Conservation (phyloP, 2,797 vertebrate genomes). For the Microctenopoma lineatum region DNA sequence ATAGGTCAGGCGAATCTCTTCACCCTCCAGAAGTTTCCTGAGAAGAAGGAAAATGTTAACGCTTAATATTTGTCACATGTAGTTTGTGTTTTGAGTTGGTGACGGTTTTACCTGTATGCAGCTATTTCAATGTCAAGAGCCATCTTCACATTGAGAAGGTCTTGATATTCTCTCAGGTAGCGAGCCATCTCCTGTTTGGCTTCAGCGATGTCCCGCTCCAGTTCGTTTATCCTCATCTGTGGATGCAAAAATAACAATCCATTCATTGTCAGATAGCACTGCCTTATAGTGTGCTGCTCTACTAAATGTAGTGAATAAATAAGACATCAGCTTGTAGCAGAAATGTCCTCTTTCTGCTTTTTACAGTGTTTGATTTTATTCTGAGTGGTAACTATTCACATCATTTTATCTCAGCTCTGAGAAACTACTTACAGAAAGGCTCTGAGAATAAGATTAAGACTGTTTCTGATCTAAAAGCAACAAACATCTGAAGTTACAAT, state of each 20-base stretch:
- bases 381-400: neutral
- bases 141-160: constrained; percentile 89
- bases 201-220: constrained; percentile 85
- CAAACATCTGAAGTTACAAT: neutral
- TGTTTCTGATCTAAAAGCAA: neutral
- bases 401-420: no score
- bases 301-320: neutral
- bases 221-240: constrained; percentile 85
- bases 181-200: constrained; percentile 91
- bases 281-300: neutral
- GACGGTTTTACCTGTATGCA: constrained; percentile 84
- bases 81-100: neutral
- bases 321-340: constrained; percentile 2
- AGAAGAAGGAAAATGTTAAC: constrained; percentile 7
- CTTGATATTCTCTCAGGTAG: constrained; percentile 90
- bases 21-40: constrained; percentile 88
- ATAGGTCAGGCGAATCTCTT: constrained; percentile 83
- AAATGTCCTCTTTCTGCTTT: constrained; percentile 7
- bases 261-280: neutral
- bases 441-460: neutral
- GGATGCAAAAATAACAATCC: constrained; percentile 10
- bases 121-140: constrained; percentile 87
- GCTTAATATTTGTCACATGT: neutral
- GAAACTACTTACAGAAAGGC: neutral
- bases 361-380: neutral